Percentiles rank a stretch among this genome's conserved stretches.
Conservation (phyloP, 2,113 vertebrate species). For the Erythrocebus patas region DNA sequence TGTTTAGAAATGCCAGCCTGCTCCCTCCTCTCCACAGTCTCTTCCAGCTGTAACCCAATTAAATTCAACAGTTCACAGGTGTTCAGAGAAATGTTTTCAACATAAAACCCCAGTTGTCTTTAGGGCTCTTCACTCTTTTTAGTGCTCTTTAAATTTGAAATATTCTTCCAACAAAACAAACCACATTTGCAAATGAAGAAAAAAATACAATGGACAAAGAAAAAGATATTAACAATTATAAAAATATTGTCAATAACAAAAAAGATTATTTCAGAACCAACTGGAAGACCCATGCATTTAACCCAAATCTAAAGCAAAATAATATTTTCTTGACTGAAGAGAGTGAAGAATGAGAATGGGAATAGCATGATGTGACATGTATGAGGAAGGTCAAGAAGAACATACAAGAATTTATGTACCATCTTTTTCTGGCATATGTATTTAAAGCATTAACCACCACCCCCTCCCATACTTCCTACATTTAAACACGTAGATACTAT, state of each 20-base stretch:
- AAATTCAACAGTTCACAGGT: conserved; percentile 68
- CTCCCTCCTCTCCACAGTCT: neutral
- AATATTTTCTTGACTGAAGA: neutral
- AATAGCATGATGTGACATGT: neutral
- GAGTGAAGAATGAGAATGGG: neutral
- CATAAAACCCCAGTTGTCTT: conserved; percentile 52
- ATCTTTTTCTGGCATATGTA: neutral
- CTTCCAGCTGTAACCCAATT: conserved; percentile 58
- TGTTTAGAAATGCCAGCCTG: neutral
- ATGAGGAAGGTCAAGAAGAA: neutral
- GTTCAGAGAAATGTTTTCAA: conserved; percentile 54
- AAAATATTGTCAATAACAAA: neutral
- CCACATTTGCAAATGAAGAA: neutral
- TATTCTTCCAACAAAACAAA: neutral
- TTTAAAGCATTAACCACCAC: neutral
- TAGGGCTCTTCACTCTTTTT: conserved; percentile 39
- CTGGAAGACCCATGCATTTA: neutral
- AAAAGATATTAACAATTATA: neutral
- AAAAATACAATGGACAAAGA: neutral
- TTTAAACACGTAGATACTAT: neutral
- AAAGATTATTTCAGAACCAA: neutral
- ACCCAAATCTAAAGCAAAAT: neutral
- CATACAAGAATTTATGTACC: neutral
- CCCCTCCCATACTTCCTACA: neutral
- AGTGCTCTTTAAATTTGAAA: conserved; percentile 38